phyloP scores from a whole-genome alignment of 2,113 vertebrate genomes.

The Epinephelus lanceolatus region DNA sequence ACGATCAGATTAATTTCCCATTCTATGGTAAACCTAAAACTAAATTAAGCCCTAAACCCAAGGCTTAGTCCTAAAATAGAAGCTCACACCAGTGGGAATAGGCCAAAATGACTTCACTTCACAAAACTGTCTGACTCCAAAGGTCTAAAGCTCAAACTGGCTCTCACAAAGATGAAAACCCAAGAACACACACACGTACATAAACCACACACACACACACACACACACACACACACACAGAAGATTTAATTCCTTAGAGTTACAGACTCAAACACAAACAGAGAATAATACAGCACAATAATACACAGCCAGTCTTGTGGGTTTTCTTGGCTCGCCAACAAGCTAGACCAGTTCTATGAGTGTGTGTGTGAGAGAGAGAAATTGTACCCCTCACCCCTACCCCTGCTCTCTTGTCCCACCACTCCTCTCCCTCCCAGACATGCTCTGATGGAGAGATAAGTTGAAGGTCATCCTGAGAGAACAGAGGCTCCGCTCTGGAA shows the following conservation, averaged over 20 bases:
- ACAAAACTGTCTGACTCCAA: conserved; percentile 31
- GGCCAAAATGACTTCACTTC: conserved; percentile 41
- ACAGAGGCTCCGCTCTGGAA: conserved; percentile 80
- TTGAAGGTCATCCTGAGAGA: conserved; percentile 83
- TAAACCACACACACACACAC: conserved; percentile 31
- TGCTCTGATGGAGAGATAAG: conserved; percentile 85
- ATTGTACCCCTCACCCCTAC: conserved; percentile 19
- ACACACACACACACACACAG: conserved; percentile 21
- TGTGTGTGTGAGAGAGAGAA: not conserved
- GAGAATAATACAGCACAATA: conserved; percentile 16
- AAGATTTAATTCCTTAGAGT: conserved; percentile 14
- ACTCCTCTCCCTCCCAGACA: conserved; percentile 64
- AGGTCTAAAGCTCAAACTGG: conserved; percentile 31
- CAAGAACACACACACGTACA: conserved; percentile 25
- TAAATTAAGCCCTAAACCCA: not conserved
- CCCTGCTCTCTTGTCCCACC: conserved; percentile 5
- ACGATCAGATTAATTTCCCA: conserved; percentile 11
- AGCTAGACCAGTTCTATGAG: conserved; percentile 50
- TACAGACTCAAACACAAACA: conserved; percentile 25
- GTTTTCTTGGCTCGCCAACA: conserved; percentile 37
- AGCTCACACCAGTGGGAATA: not conserved
- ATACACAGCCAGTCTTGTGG: conserved; percentile 37
- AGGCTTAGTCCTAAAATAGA: conserved; percentile 20
- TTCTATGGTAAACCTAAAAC: conserved; percentile 13
- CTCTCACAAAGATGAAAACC: conserved; percentile 21